Evolutionary conservation across 2,888 invertebrate species (phyloP).

Genomic region (Tipula unca): DNA sequence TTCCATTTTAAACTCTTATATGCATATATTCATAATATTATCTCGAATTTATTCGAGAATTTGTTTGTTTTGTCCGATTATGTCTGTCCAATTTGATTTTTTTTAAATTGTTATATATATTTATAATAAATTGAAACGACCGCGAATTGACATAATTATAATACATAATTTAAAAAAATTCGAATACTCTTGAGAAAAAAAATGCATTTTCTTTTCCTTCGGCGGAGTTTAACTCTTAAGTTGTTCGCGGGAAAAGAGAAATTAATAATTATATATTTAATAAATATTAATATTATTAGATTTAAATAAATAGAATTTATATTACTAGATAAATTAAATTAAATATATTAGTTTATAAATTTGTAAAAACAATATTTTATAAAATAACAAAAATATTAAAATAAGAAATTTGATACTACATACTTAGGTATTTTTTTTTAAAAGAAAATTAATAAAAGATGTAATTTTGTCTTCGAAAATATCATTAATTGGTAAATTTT

Average conservation of each 20-base stretch:
- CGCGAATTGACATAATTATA: neutral
- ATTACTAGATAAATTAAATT: neutral
- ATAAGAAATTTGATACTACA: slow-evolving; percentile 3
- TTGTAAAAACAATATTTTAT: slow-evolving; percentile 2
- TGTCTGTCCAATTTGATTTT: neutral
- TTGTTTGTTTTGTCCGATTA: neutral
- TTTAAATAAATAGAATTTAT: neutral
- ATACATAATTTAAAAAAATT: neutral
- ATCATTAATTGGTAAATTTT: neutral
- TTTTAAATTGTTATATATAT: neutral
- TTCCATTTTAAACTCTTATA: neutral
- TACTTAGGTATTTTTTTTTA: too few species aligned
- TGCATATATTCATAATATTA: neutral
- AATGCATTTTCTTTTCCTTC: neutral
- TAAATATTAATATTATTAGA: neutral
- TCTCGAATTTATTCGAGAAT: neutral
- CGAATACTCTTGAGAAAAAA: neutral
- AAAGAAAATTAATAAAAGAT: neutral
- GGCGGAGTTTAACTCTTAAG: neutral
- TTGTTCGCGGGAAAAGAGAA: neutral
- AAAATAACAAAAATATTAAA: neutral
- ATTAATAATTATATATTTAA: neutral
- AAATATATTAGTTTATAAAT: neutral
- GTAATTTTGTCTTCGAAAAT: slow-evolving; percentile 14
- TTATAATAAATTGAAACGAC: neutral